These are phyloP conservation scores for Dryomyza anilis DNA, from an alignment of 2,888 invertebrate species.

Conservation along the genomic window DNA sequence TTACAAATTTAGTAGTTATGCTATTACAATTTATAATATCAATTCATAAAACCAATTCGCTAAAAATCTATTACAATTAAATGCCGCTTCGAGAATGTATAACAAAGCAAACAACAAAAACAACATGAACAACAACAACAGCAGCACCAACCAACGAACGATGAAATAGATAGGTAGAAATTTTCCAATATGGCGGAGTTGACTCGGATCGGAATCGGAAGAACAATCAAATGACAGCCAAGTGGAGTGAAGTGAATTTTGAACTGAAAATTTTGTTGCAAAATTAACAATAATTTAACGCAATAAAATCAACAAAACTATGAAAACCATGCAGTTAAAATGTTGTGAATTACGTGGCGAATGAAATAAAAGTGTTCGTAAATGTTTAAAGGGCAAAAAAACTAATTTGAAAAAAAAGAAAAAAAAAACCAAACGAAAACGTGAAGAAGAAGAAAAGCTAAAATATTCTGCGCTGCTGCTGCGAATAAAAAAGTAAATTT, in stretches of 20 bases:
- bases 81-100: conserved; percentile 5
- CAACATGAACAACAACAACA: conserved; percentile 2
- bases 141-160: no score
- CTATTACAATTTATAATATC: neutral
- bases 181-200: conserved; percentile 69
- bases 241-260: conserved; percentile 18
- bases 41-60: neutral
- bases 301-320: neutral
- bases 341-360: neutral
- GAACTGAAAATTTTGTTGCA: conserved; percentile 5
- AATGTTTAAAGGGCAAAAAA: no score
- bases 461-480: conserved; percentile 8
- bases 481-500: conserved; percentile 13
- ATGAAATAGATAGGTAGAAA: no score
- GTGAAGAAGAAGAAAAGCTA: conserved; percentile 6
- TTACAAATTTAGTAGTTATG: no score
- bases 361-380: conserved; percentile 1
- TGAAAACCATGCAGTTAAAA: conserved; percentile 11
- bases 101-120: neutral
- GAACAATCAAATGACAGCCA: conserved; percentile 23
- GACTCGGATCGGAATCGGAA: conserved; percentile 38
- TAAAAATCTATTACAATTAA: neutral
- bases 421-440: conserved; percentile 2
- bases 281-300: neutral
- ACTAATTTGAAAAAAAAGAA: neutral